A percentile compares a stretch with the other conserved stretches of the same genome.
These are phyloP conservation scores for Morpho achilles DNA, from an alignment of 2,888 invertebrate genomes.

Conservation along the genomic window DNA sequence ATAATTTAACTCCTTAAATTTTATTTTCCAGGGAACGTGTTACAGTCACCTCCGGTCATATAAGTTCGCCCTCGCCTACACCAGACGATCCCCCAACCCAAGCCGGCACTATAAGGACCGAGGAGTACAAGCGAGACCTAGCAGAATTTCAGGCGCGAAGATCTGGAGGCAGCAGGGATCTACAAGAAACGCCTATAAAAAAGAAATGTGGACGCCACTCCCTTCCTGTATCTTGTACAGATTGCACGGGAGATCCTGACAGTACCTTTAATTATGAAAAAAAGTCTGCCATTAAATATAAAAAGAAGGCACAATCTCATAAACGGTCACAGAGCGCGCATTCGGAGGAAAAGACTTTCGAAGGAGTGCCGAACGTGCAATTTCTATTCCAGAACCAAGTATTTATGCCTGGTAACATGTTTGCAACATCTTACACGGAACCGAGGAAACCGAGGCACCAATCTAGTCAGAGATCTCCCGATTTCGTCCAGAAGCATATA, in stretches of 20 bases:
- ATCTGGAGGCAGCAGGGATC: slow-evolving; percentile 48
- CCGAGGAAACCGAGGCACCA: slow-evolving; percentile 33
- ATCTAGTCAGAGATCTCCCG: slow-evolving; percentile 45
- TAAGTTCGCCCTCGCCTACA: slow-evolving; percentile 38
- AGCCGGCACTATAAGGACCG: slow-evolving; percentile 66
- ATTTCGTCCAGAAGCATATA: slow-evolving; percentile 56
- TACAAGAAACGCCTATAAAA: slow-evolving; percentile 51
- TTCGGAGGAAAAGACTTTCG: slow-evolving; percentile 44
- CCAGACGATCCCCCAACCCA: slow-evolving; percentile 36
- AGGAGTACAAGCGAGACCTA: slow-evolving; percentile 68
- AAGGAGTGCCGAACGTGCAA: slow-evolving; percentile 63
- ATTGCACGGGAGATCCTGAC: slow-evolving; percentile 59
- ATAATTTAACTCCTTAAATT: not conserved
- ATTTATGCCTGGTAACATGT: slow-evolving; percentile 66
- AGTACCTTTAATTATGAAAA: slow-evolving; percentile 68
- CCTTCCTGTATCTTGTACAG: slow-evolving; percentile 63
- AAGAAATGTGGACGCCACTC: slow-evolving; percentile 66
- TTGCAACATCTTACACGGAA: slow-evolving; percentile 50
- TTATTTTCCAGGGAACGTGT: slow-evolving; percentile 59
- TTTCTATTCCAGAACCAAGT: slow-evolving; percentile 74
- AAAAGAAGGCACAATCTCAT: slow-evolving; percentile 44
- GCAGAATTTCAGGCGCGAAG: slow-evolving; percentile 72
- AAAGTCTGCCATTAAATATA: slow-evolving; percentile 61
- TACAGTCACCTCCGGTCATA: slow-evolving; percentile 59
- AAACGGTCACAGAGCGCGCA: slow-evolving; percentile 50